These are phyloP conservation scores for Hypolimnas misippus DNA, from an alignment of 2,888 invertebrate species.

Conservation along the genomic window DNA sequence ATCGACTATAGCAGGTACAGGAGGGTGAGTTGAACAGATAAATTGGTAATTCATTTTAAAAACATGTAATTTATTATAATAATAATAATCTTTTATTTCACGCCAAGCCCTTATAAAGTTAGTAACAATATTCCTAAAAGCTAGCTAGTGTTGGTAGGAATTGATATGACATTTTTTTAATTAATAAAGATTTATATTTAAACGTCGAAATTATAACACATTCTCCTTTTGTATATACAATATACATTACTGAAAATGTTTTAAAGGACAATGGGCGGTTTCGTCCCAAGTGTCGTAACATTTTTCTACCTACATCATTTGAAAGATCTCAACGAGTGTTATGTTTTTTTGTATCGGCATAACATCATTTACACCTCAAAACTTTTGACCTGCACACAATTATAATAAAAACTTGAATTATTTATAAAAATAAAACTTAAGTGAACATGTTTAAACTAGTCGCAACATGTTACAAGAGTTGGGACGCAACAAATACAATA, in stretches of 20 bases:
- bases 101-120: too few species aligned
- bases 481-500: conserved; percentile 6
- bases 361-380: conserved; percentile 12
- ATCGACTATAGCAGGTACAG: conserved; percentile 68
- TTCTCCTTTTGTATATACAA: too few species aligned
- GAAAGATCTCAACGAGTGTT: conserved; percentile 25
- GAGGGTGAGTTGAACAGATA: conserved; percentile 62
- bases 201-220: too few species aligned
- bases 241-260: too few species aligned
- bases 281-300: conserved; percentile 18
- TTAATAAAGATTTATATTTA: too few species aligned
- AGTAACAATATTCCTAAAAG: too few species aligned
- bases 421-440: conserved; percentile 14
- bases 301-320: conserved; percentile 28
- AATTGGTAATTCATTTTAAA: too few species aligned
- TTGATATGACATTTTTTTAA: too few species aligned
- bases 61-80: too few species aligned
- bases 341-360: conserved; percentile 28
- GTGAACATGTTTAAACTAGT: conserved; percentile 11
- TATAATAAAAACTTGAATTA: conserved; percentile 5
- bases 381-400: conserved; percentile 4
- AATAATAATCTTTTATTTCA: too few species aligned
- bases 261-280: conserved; percentile 2
- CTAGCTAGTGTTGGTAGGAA: too few species aligned
- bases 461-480: conserved; percentile 13